Base-by-base conservation (phyloP, 2,888 invertebrate genomes). In the Epistrophe grossulariae region DNA sequence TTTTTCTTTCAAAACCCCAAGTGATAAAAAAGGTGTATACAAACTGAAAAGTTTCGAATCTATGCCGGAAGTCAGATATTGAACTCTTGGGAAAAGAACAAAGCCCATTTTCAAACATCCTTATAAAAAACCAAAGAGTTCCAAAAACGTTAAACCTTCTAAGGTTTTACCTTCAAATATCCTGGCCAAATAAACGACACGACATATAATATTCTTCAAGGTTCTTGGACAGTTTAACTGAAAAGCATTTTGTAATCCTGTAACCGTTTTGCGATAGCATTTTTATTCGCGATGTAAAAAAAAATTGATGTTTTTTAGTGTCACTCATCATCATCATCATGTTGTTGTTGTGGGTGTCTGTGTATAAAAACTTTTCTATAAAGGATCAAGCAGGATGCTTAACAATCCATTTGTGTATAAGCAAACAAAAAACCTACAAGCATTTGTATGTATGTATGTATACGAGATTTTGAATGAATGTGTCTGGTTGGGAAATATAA, bases 21-120 rank as follows among this genome's bases (percentile, higher is more conserved):
- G 35, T 52, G 59, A 52, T 17, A 40, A 66, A 60, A 59, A 55
- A 48, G 8, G 6, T 13, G 35, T 7, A 0, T 10, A 52, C 13
- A 68, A 45, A 11, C 40, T 55, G 43, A 55, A 77, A 79, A 73
- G 31, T 82, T 72, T 72, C 19, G 48, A 78, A 72, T 60, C 31
- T n/a, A 57, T 60, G 60, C 19, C 57, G 59, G 59, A 52, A 78
- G 66, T 66, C 78, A 57, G 19, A 72, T 72, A 66, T 78, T 83
- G 73, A 62, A 68, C 71, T 55, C 79, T 68, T 59, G 68, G 43
- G 48, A 59, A 24, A 48, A 72, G 38, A 45, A 43, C 11, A 45
- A 48, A 28, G 13, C 66, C 66, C 19, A 52, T 72, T 78, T 66
- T 31, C 15, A 8, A 73, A 28, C n/a, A 55, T 55, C 50, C 45